These are phyloP conservation scores for Mythimna vitellina DNA, from an alignment of 2,888 invertebrate species.

Conservation along the genomic window DNA sequence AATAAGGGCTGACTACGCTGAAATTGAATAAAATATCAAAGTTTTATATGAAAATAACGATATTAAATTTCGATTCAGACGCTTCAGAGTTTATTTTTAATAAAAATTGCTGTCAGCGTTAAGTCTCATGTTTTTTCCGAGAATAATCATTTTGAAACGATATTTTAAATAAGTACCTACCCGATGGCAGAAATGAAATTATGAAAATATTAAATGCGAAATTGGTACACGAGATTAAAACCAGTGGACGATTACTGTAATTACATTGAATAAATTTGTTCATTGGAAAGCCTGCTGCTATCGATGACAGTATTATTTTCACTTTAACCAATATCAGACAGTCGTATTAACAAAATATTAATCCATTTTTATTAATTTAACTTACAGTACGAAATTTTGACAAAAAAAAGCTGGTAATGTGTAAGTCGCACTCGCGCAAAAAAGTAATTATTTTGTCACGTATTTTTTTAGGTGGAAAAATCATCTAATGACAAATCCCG, in stretches of 20 bases:
- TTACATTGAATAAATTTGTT: neutral
- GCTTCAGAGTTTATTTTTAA: constrained; percentile 19
- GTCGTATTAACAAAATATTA: too few relatives aligned
- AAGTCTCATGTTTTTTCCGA: neutral
- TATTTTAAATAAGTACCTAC: neutral
- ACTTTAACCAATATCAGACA: neutral
- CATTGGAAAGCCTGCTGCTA: neutral
- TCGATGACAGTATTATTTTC: neutral
- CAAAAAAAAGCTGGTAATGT: too few relatives aligned
- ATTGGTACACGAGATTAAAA: neutral
- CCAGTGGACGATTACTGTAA: neutral
- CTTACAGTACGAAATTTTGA: too few relatives aligned
- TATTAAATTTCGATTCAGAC: constrained; percentile 20
- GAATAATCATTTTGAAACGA: neutral
- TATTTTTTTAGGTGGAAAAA: too few relatives aligned
- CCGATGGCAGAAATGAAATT: neutral
- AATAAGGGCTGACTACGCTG: constrained; percentile 6
- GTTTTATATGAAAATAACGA: constrained; percentile 25
- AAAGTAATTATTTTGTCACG: too few relatives aligned
- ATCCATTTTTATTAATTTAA: too few relatives aligned
- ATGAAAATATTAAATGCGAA: neutral
- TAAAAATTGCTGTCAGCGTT: constrained; percentile 20
- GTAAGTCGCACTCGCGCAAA: too few relatives aligned
- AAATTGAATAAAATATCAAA: constrained; percentile 30
- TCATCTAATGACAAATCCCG: too few relatives aligned